Base-by-base conservation (phyloP, 2,113 vertebrate species). In the Strigops habroptila region DNA sequence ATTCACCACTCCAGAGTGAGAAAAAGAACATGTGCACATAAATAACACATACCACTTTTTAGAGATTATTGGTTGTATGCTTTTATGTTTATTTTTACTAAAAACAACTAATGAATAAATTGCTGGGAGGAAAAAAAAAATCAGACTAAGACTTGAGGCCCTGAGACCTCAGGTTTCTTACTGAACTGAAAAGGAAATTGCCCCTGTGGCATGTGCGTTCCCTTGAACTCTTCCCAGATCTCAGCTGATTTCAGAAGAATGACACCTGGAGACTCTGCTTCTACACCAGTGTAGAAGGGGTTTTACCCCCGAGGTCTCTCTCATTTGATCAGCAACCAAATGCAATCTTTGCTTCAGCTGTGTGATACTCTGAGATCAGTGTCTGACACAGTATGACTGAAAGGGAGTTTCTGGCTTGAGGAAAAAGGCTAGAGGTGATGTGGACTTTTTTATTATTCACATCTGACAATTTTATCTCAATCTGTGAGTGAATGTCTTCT, bases 41-140 rank as follows among this genome's bases (percentile, higher is more conserved):
- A 88, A 48, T 37, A 91, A 27, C 3, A 30, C 8, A 37, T 8
- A 31, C 1, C 6, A 33, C 10, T 18, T 88, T 51, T 68, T 69
- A 39, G 19, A 71, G 7, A 0, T 1, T 10, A 31, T 21, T 1
- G 2, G 8, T 49, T 63, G 4, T 7, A 21, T 68, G 43, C 10
- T 17, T 87, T 5, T 57, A 6, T 41, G 21, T 41, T 82, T 67
- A 67, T 75, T 85, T 93, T 79, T 68, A 37, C 19, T 48, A 16
- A 10, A 46, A 88, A 43, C 12, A 82, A 46, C 21, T 63, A 70
- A 63, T 51, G 5, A 88, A 85, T 14, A 60, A 60, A 76, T 37
- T 27, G 14, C 21, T 37, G 46, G 43, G 43, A 15, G 43, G 13
- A 6, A 15, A 35, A 88, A 35, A 88, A 27, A 6, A 79, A 37